Evolutionary conservation across 1,140 invertebrate genomes (phyloP).

Genomic region (Orussus abietinus): DNA sequence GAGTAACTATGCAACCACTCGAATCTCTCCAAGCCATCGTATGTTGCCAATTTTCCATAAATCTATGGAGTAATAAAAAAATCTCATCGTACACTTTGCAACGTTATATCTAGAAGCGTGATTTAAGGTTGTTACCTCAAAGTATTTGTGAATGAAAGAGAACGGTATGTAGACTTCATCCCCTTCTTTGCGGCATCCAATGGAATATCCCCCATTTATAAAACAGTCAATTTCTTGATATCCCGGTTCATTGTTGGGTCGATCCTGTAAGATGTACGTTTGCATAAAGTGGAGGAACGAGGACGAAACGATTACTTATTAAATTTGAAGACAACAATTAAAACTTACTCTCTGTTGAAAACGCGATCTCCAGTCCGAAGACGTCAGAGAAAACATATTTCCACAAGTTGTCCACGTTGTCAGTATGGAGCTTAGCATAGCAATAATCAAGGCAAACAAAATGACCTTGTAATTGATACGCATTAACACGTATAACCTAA

Average conservation of each 20-base stretch:
- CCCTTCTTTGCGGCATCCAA: constrained; percentile 79
- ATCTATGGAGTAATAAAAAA: constrained; percentile 51
- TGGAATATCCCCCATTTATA: constrained; percentile 85
- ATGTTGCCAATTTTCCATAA: constrained; percentile 70
- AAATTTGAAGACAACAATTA: background rate
- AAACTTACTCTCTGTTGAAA: constrained; percentile 15
- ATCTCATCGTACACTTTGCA: constrained; percentile 3
- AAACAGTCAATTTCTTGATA: constrained; percentile 81
- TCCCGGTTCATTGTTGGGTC: constrained; percentile 38
- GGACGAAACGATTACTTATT: constrained; percentile 1
- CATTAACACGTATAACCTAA: constrained; percentile 49
- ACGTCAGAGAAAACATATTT: constrained; percentile 35
- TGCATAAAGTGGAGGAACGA: background rate
- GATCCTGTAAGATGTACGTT: constrained; percentile 10
- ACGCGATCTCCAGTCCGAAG: constrained; percentile 18
- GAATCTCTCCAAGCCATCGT: constrained; percentile 72
- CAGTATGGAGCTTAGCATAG: constrained; percentile 44
- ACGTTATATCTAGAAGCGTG: too few species aligned
- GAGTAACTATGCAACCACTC: constrained; percentile 94
- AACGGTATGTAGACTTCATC: constrained; percentile 90
- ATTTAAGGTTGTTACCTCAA: constrained; percentile 66
- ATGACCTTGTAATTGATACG: constrained; percentile 50
- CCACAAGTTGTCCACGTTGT: constrained; percentile 50
- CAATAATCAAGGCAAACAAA: constrained; percentile 41
- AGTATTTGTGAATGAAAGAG: constrained; percentile 89